Base-by-base conservation (phyloP, 2,888 invertebrate species). In the Quadroppia sp. region DNA sequence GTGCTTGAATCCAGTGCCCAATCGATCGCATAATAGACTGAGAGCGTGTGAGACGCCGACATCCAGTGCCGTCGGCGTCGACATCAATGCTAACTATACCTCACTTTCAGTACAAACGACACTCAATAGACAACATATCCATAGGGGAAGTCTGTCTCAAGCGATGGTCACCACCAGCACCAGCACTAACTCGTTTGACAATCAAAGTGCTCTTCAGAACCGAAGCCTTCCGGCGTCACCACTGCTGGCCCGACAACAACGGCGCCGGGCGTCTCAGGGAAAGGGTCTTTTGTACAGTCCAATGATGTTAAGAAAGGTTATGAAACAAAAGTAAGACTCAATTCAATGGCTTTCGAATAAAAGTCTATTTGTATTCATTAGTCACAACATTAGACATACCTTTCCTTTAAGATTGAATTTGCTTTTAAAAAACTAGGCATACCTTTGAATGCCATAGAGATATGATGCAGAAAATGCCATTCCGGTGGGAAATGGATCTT, bases 261-360 rank as follows among this genome's bases (percentile, higher is more conserved):
- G 76, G 1, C 74, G 75, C 42, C 72, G 76, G 17, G 20, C 56
- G 69, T 71, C 74, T 20, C 72, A 74, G 11, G 76, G 78, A 9
- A 76, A 76, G 25, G 76, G 77, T 28, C 74, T 79, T 11, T 86
- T 94, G 70, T 93, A 92, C 82, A 92, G 91, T 0, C 94, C 94
- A 3, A 84, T 94, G 71, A 83, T 94, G 72, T 89, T 89, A 79
- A 87, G 92, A 76, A 86, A 88, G 75, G 86, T 77, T 67, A 74
- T 78, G 45, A 76, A 77, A 23, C 77, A 77, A 56, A 77, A 77
- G 71, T 75, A 77, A 69, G 78, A 74, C 20, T 53, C 17, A 32
- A 23, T n/a, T 59, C 6, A 9, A 53, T 25, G 2, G 23, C 2
- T 50, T 50, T 15, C 50, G 6, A 50, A 20, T 50, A 50, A 20